Conservation (phyloP, 2,113 vertebrate genomes). For the Calidris pugnax region DNA sequence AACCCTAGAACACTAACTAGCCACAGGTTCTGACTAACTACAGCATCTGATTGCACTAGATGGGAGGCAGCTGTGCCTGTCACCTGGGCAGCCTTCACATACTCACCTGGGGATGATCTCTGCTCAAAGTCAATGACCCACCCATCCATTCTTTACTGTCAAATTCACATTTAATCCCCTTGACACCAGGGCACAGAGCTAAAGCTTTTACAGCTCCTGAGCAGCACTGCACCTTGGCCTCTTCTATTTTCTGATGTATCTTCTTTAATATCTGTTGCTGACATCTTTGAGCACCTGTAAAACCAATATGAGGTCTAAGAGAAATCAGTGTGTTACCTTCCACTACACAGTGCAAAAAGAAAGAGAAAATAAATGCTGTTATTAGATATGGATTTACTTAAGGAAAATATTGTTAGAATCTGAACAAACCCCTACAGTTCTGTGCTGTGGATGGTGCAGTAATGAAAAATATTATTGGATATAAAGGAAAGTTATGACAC, state of each 20-base stretch:
- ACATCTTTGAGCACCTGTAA: constrained; percentile 53
- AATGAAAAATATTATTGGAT: constrained; percentile 54
- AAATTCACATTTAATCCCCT: background rate
- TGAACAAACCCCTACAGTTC: constrained; percentile 48
- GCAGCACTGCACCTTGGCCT: background rate
- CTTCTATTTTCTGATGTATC: constrained; percentile 45
- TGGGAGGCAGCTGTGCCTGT: background rate
- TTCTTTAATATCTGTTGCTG: constrained; percentile 57
- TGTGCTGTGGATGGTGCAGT: background rate
- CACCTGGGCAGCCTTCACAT: background rate
- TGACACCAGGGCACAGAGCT: background rate
- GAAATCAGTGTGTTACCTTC: background rate
- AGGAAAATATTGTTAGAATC: constrained; percentile 52
- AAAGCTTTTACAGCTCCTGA: background rate
- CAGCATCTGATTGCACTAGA: background rate
- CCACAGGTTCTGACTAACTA: background rate
- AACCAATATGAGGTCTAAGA: constrained; percentile 30
- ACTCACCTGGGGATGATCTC: background rate
- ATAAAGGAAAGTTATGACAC: constrained; percentile 53
- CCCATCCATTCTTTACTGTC: background rate
- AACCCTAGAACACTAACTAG: background rate
- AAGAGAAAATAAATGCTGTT: constrained; percentile 50
- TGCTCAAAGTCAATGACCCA: background rate
- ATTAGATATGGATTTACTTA: constrained; percentile 54
- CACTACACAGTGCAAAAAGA: background rate